These are phyloP conservation scores for Tichodroma muraria DNA, from an alignment of 2,113 vertebrate genomes.

Conservation along the genomic window DNA sequence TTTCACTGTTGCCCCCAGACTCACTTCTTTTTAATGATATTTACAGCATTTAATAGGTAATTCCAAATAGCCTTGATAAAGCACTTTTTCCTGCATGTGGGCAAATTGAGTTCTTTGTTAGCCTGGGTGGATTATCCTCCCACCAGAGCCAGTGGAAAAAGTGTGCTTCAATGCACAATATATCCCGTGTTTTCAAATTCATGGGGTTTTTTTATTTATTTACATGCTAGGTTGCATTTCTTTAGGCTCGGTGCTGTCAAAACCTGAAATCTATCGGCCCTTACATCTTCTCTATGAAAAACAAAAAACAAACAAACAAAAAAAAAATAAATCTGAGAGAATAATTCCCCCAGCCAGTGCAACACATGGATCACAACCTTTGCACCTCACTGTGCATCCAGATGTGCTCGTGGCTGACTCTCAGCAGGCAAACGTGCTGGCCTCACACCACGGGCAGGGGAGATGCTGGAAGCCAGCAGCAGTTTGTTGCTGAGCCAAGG, in stretches of 20 bases:
- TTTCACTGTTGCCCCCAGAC: neutral
- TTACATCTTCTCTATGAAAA: neutral
- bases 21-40: neutral
- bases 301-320: neutral
- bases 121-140: neutral
- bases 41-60: slow-evolving; percentile 3
- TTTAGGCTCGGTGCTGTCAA: neutral
- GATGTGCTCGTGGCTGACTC: neutral
- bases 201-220: neutral
- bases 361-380: neutral
- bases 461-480: neutral
- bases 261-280: neutral
- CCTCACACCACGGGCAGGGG: neutral
- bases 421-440: neutral
- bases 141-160: neutral
- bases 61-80: neutral
- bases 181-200: neutral
- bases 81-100: neutral
- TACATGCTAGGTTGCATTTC: slow-evolving; percentile 14
- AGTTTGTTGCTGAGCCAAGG: neutral
- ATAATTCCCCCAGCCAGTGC: neutral
- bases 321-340: neutral
- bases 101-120: neutral
- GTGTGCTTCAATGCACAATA: neutral
- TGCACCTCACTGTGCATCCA: neutral